Base-by-base conservation (phyloP, 2,113 vertebrate species). In the Leucopsar rothschildi region DNA sequence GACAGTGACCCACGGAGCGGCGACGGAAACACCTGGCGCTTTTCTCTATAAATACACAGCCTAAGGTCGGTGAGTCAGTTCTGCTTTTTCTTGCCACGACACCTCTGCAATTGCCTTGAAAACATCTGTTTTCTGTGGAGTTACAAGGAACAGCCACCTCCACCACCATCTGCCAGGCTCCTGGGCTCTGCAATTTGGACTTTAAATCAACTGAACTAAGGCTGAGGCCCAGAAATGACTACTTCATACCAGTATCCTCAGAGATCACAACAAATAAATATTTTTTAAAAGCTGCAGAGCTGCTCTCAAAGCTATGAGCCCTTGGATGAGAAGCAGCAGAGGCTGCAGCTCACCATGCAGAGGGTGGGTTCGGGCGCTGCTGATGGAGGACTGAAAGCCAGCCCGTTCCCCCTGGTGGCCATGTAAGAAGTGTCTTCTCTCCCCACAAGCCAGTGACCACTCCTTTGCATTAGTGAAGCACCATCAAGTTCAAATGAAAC, bases 1-100 rank as follows among this genome's bases (percentile, higher is more conserved):
- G 10, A 25, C 40, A 42, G 37, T 1, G n/a, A 40, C 11, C 53
- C 22, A 1, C 0, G 9, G 0, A 6, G 53, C 1, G 0, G 11
- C 37, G 12, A 25, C 2, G 0, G 33, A 31, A 79, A 44, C 61
- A 70, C 10, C 42, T 6, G 35, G 22, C 20, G 28, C 47, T 52
- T 40, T 24, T n/a, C 13, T 0, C 47, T 60, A 33, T 19, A 55
- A 22, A 11, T 13, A 29, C 61, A 9, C 20, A n/a, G 10, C 7
- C 1, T 12, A 2, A 50, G 44, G 5, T 47, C 33, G 2, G 6
- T 2, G 33, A 22, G 35, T 39, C 55, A 37, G 15, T 47, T 87
- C 79, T 39, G 65, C 49, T n/a, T 86, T 64, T 16, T 20, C 53
- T 77, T 72, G 37, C 76, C 31, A 53, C 25, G 7, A 50, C 23